Conservation (phyloP, 2,113 vertebrate species). For the Odontesthes bonariensis region DNA sequence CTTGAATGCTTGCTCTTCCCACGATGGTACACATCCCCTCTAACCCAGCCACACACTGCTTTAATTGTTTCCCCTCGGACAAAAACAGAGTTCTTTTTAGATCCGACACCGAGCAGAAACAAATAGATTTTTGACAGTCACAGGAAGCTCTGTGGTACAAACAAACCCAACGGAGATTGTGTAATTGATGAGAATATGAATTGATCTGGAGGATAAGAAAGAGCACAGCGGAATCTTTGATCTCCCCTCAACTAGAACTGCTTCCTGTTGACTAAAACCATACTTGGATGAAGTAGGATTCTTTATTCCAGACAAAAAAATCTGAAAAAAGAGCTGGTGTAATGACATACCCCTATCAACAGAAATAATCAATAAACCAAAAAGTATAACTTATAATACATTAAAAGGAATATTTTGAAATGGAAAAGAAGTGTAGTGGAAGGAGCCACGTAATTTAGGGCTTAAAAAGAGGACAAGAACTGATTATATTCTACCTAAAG, state of each 20-base stretch:
- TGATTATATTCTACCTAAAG: too few relatives aligned
- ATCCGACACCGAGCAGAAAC: slow-evolving; percentile 57
- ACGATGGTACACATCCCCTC: slow-evolving; percentile 42
- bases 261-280: slow-evolving; percentile 13
- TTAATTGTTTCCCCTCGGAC: slow-evolving; percentile 74
- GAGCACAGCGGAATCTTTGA: slow-evolving; percentile 33
- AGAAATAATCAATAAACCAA: not conserved
- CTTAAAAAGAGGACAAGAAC: not conserved
- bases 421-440: not conserved
- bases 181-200: slow-evolving; percentile 33
- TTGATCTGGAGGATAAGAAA: slow-evolving; percentile 24
- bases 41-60: slow-evolving; percentile 44
- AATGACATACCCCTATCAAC: not conserved
- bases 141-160: slow-evolving; percentile 46
- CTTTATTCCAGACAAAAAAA: not conserved
- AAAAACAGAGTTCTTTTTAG: slow-evolving; percentile 62
- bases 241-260: slow-evolving; percentile 44
- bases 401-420: not conserved
- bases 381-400: not conserved
- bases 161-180: slow-evolving; percentile 52
- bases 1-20: slow-evolving; percentile 62
- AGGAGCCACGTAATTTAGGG: not conserved
- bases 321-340: not conserved
- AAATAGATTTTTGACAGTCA: slow-evolving; percentile 57
- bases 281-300: not conserved